These are phyloP conservation scores for Dysdera silvatica DNA, from an alignment of 1,140 invertebrate species.

Conservation along the genomic window DNA sequence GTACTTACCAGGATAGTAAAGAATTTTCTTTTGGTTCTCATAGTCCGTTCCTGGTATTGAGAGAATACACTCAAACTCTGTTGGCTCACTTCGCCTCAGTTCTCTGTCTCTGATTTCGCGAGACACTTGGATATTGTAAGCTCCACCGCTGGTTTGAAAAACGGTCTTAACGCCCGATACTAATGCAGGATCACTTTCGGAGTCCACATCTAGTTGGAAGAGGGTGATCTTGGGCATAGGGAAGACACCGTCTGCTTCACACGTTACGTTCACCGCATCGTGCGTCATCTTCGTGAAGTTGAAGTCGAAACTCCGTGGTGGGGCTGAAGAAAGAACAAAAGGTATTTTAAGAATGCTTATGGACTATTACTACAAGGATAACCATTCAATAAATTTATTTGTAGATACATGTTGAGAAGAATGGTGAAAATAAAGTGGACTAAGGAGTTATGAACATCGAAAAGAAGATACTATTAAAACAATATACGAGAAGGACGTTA, in stretches of 20 bases:
- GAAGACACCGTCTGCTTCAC: constrained; percentile 33
- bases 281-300: constrained; percentile 24
- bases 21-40: constrained; percentile 13
- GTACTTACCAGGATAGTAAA: constrained; percentile 41
- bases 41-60: constrained; percentile 29
- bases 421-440: too few species aligned
- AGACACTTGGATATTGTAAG: constrained; percentile 17
- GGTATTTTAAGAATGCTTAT: too few species aligned
- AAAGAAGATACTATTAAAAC: too few species aligned
- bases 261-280: constrained; percentile 25
- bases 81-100: not conserved
- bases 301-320: constrained; percentile 27
- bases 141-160: constrained; percentile 6
- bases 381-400: too few species aligned
- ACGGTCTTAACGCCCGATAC: constrained; percentile 13
- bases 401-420: too few species aligned
- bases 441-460: too few species aligned
- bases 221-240: constrained; percentile 32
- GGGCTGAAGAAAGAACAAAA: constrained; percentile 12
- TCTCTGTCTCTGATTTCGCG: constrained; percentile 19
- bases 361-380: too few species aligned
- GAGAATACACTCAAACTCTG: constrained; percentile 19
- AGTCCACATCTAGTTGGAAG: constrained; percentile 7
- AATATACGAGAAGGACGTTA: too few species aligned
- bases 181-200: not conserved